Base-by-base conservation (phyloP, 2,888 invertebrate genomes). In the Seladonia tumulorum region DNA sequence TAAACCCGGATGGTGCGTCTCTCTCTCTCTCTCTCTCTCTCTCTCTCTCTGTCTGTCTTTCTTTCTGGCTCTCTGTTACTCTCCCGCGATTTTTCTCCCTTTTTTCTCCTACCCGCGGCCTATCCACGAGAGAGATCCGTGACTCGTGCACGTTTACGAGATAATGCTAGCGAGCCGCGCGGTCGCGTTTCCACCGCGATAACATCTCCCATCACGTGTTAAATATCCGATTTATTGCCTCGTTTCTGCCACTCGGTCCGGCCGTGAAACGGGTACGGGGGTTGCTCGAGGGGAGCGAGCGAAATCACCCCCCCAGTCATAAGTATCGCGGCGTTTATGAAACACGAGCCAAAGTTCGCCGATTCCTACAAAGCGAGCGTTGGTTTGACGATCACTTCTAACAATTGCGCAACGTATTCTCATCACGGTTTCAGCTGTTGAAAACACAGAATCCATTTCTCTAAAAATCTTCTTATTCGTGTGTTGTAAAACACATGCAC, bases 221-320 rank as follows among this genome's bases (percentile, higher is more conserved):
- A 86, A 90, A 85, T 81, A 85, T 87, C 86, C 77, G 83, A 87
- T 83, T 90, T 83, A 83, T 88, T 81, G 84, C 71, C 77, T 81
- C 76, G 85, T 83, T 79, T 74, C 72, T 79, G 53, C 75, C 72
- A 63, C 79, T 72, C 84, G 79, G 35, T 35, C 66, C 66, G 66
- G 66, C 66, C 66, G 63, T 63, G 63, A 63, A 63, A 29, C 63
- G 25, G 29, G 29, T n/a, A 57, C 57, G 12, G n/a, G n/a, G 57
- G 57, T 57, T n/a, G 12, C n/a, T n/a, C n/a, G n/a, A n/a, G n/a
- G 57, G 57, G n/a, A n/a, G 10, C n/a, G 10, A 57, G 1, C n/a
- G 1, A 57, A n/a, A n/a, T 5, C 57, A n/a, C n/a, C 57, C 53
- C 57, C 10, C n/a, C n/a, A n/a, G 4, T 57, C 57, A 57, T n/a